These are phyloP conservation scores for Neodiprion pinetum DNA, from an alignment of 1,140 invertebrate species.

Conservation along the genomic window DNA sequence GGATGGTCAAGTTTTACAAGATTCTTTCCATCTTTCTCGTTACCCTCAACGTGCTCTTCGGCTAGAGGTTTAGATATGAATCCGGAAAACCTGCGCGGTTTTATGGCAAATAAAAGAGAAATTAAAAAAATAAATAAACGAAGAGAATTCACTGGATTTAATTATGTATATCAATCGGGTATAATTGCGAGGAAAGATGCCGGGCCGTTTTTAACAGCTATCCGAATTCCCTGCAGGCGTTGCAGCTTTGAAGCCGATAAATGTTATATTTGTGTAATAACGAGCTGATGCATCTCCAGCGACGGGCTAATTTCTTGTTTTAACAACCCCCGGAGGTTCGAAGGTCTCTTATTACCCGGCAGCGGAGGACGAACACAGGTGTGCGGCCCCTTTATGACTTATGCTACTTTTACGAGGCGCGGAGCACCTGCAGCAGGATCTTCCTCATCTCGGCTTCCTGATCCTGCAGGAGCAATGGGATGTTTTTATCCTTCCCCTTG, in stretches of 20 bases:
- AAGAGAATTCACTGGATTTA: no score
- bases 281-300: constrained; percentile 26
- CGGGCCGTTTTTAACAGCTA: not conserved
- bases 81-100: no score
- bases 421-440: not conserved
- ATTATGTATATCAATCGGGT: not conserved
- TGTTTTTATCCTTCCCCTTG: not conserved
- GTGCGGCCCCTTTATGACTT: constrained; percentile 33
- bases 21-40: no score
- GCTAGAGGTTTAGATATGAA: not conserved
- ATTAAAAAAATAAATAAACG: no score
- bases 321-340: constrained; percentile 39
- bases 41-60: no score
- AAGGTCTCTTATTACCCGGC: constrained; percentile 30
- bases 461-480: not conserved
- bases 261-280: constrained; percentile 40
- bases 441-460: not conserved
- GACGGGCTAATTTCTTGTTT: constrained; percentile 43
- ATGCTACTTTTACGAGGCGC: not conserved
- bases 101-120: no score
- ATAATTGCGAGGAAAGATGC: not conserved
- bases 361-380: constrained; percentile 40
- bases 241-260: constrained; percentile 2
- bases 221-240: not conserved
- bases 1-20: no score